Percentiles rank a stretch among this genome's conserved stretches.
phyloP scores from a whole-genome alignment of 2,888 invertebrate genomes.

The Euplexia lucipara region DNA sequence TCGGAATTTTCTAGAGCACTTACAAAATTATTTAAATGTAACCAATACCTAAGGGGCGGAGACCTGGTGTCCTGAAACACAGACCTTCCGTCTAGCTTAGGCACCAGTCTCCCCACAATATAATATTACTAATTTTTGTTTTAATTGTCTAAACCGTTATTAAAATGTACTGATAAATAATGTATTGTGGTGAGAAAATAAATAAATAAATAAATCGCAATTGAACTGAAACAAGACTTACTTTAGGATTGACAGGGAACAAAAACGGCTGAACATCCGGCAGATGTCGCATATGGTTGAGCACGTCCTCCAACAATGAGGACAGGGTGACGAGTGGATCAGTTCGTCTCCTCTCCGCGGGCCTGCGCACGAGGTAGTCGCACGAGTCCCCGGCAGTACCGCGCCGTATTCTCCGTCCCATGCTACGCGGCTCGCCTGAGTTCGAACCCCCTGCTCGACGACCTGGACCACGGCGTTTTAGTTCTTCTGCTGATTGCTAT shows the following conservation, averaged over 20 bases:
- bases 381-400: constrained; percentile 85
- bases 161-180: no score
- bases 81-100: no score
- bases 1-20: no score
- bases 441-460: constrained; percentile 89
- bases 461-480: constrained; percentile 94
- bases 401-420: constrained; percentile 77
- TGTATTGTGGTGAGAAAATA: no score
- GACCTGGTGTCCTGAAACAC: no score
- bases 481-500: constrained; percentile 95
- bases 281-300: constrained; percentile 97
- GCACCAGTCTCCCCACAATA: no score
- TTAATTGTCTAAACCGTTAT: no score
- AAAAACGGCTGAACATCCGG: constrained; percentile 98
- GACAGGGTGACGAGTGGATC: constrained; percentile 99
- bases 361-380: constrained; percentile 97
- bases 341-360: constrained; percentile 97
- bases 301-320: constrained; percentile 96
- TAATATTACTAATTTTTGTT: no score
- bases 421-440: constrained; percentile 84
- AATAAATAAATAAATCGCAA: no score
- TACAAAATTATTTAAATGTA: no score
- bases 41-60: no score
- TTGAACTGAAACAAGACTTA: constrained; percentile 76
- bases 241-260: constrained; percentile 98